Conservation (phyloP, 2,888 invertebrate species). For the Apomyelois bistriatella region DNA sequence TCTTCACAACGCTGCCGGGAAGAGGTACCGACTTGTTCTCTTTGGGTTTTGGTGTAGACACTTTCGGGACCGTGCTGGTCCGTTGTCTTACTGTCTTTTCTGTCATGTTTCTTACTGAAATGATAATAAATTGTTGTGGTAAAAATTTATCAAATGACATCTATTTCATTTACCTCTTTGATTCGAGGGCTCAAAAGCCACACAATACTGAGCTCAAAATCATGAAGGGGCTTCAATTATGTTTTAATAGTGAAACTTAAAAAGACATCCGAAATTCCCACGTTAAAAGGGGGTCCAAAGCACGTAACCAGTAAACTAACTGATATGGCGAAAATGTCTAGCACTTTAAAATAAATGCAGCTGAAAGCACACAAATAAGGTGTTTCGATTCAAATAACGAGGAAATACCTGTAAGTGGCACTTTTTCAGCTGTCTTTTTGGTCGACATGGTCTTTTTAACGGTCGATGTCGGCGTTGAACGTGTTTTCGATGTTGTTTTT, state of each 20-base stretch:
- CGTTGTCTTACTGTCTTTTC: constrained; percentile 31
- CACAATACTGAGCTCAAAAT: no score
- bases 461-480: constrained; percentile 42
- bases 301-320: no score
- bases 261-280: no score
- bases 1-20: constrained; percentile 48
- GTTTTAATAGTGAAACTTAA: no score
- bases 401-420: constrained; percentile 37
- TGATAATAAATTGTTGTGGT: constrained; percentile 11
- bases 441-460: constrained; percentile 44
- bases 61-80: constrained; percentile 44
- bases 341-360: not conserved
- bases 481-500: constrained; percentile 36
- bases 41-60: constrained; percentile 52
- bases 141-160: no score
- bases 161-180: no score
- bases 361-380: not conserved
- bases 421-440: constrained; percentile 41
- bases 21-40: constrained; percentile 40
- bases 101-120: constrained; percentile 38
- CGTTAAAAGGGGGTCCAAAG: no score
- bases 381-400: not conserved
- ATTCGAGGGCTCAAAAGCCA: no score
- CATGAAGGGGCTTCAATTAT: no score
- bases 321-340: no score